phyloP scores from a whole-genome alignment of 2,797 vertebrate genomes.

The Steatocranus sp. region DNA sequence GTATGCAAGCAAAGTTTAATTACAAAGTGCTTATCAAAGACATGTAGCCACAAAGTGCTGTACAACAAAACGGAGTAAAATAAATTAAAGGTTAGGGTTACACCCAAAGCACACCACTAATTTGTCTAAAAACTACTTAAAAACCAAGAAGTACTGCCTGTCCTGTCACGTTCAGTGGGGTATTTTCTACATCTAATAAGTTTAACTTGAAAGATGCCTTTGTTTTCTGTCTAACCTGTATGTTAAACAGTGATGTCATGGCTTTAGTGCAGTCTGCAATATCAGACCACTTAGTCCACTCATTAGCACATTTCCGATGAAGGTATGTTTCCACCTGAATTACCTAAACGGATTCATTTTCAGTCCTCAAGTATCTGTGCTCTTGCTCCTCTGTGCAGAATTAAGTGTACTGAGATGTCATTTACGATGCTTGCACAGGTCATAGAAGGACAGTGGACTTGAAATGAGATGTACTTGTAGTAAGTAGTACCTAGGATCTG shows the following conservation, averaged over 20 bases:
- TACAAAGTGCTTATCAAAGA: not conserved
- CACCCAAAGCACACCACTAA: not conserved
- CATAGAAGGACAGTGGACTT: constrained; percentile 13
- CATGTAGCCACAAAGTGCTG: not conserved
- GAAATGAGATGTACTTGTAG: constrained; percentile 33
- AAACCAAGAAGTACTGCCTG: not conserved
- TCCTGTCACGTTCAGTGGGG: not conserved
- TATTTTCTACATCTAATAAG: not conserved
- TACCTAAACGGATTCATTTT: constrained; percentile 2
- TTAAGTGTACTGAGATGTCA: constrained; percentile 46
- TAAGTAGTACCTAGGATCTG: constrained; percentile 6
- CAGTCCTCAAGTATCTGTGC: not conserved
- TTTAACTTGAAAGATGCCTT: not conserved
- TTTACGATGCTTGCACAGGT: constrained; percentile 29
- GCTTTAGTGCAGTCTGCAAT: not conserved
- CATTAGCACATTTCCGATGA: not conserved
- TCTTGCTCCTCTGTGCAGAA: constrained; percentile 14
- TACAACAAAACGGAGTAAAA: not conserved
- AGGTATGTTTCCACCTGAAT: constrained; percentile 20
- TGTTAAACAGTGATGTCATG: not conserved
- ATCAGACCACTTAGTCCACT: not conserved
- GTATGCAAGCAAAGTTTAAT: not conserved
- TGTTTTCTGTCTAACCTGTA: not conserved
- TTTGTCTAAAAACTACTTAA: not conserved
- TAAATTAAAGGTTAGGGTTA: not conserved